These are phyloP conservation scores for Cyclopterus lumpus DNA, from an alignment of 2,797 vertebrate genomes.

Conservation along the genomic window DNA sequence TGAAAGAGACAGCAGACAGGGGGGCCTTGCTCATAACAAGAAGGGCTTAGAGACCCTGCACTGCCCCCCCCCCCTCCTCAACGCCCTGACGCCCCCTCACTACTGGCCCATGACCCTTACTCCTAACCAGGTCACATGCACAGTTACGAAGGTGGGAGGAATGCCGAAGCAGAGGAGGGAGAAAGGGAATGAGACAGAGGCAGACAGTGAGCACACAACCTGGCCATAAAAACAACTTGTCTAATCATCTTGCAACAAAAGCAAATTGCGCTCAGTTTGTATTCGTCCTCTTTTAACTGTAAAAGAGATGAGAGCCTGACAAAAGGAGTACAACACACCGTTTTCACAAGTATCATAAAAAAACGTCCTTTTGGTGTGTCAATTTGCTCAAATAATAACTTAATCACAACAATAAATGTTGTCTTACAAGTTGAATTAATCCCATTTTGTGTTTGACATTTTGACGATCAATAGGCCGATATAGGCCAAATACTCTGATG, in stretches of 20 bases:
- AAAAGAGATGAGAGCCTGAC: not conserved
- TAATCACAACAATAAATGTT: not conserved
- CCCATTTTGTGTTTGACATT: not conserved
- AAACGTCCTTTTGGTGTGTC: not conserved
- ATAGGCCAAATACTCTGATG: not conserved
- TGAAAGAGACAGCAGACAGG: conserved; percentile 68
- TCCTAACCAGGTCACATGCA: conserved; percentile 68
- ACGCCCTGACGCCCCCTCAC: conserved; percentile 54
- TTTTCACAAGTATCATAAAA: not conserved
- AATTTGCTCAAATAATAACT: not conserved
- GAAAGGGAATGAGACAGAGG: conserved; percentile 4
- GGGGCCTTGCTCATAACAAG: conserved; percentile 70
- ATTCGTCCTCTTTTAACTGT: not conserved
- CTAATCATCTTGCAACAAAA: not conserved
- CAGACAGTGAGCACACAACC: conserved; percentile 8
- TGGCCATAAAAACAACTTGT: not conserved
- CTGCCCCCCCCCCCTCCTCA: conserved; percentile 20
- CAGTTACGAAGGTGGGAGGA: conserved; percentile 69
- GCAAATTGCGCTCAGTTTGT: not conserved
- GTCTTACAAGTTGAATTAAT: not conserved
- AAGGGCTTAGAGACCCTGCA: conserved; percentile 69
- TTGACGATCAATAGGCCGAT: not conserved
- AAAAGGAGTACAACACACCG: not conserved
- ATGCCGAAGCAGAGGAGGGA: conserved; percentile 48
- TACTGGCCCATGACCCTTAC: conserved; percentile 68